These are phyloP conservation scores for Pelodytes ibericus DNA, from an alignment of 2,797 vertebrate species.

Conservation along the genomic window DNA sequence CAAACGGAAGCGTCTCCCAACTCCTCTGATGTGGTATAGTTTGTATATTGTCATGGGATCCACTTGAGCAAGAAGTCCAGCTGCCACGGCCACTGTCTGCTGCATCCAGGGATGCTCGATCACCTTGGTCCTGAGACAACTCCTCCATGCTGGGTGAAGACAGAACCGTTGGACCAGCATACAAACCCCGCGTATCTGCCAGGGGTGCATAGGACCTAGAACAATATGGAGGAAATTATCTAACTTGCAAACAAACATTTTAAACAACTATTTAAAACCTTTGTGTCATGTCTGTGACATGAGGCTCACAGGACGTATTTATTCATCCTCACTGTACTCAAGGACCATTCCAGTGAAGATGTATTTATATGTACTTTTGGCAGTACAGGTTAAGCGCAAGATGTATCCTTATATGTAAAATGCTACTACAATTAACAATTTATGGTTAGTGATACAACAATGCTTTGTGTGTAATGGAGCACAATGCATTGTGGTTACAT, in stretches of 20 bases:
- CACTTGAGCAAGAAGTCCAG: slow-evolving; percentile 98
- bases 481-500: too few relatives aligned
- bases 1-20: slow-evolving; percentile 92
- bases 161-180: slow-evolving; percentile 84
- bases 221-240: not conserved
- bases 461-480: too few relatives aligned
- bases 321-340: too few relatives aligned
- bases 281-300: too few relatives aligned
- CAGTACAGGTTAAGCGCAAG: too few relatives aligned
- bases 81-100: slow-evolving; percentile 97
- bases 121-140: slow-evolving; percentile 94
- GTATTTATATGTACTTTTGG: too few relatives aligned
- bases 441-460: too few relatives aligned
- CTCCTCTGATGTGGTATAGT: slow-evolving; percentile 96
- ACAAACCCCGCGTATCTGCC: slow-evolving; percentile 89
- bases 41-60: slow-evolving; percentile 98
- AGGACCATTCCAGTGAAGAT: too few relatives aligned
- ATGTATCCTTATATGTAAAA: too few relatives aligned
- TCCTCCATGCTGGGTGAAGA: slow-evolving; percentile 96
- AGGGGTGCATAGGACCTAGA: slow-evolving; percentile 87
- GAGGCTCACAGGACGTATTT: too few relatives aligned
- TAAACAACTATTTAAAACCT: too few relatives aligned
- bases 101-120: slow-evolving; percentile 92
- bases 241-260: not conserved
- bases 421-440: too few relatives aligned